Percentiles rank a stretch among this genome's conserved stretches.
phyloP scores from a whole-genome alignment of 2,113 vertebrate species.

The Crocuta crocuta region DNA sequence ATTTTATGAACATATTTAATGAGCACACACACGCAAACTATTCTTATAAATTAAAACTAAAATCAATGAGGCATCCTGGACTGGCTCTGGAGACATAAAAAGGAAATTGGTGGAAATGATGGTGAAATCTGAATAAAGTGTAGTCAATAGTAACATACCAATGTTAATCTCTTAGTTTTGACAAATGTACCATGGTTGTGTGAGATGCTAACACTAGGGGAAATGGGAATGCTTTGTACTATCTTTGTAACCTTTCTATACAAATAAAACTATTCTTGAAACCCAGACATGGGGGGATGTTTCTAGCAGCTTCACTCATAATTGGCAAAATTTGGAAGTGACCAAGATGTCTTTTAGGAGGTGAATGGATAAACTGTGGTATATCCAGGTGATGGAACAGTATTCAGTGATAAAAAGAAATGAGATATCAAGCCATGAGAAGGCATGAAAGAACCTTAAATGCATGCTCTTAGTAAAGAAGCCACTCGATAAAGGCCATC shows the following conservation, averaged over 20 bases:
- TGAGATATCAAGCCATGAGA: neutral
- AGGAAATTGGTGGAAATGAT: neutral
- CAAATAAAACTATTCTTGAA: neutral
- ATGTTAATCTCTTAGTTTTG: neutral
- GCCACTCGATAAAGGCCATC: neutral
- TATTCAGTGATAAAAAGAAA: neutral
- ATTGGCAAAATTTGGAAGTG: neutral
- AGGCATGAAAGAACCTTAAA: neutral
- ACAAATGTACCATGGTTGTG: neutral
- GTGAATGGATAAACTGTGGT: neutral
- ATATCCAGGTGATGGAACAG: neutral
- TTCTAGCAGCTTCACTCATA: neutral
- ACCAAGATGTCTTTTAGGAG: neutral
- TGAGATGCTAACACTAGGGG: neutral
- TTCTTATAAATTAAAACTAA: neutral
- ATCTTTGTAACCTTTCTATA: neutral
- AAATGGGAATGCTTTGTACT: neutral
- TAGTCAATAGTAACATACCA: rapidly evolving
- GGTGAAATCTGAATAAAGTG: neutral
- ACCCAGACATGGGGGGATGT: neutral
- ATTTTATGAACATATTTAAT: neutral
- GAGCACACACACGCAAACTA: neutral
- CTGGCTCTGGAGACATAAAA: neutral
- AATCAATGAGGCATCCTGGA: neutral
- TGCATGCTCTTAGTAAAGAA: neutral